Evolutionary conservation across 2,113 vertebrate species (phyloP).

Genomic region (Pygoscelis adeliae): DNA sequence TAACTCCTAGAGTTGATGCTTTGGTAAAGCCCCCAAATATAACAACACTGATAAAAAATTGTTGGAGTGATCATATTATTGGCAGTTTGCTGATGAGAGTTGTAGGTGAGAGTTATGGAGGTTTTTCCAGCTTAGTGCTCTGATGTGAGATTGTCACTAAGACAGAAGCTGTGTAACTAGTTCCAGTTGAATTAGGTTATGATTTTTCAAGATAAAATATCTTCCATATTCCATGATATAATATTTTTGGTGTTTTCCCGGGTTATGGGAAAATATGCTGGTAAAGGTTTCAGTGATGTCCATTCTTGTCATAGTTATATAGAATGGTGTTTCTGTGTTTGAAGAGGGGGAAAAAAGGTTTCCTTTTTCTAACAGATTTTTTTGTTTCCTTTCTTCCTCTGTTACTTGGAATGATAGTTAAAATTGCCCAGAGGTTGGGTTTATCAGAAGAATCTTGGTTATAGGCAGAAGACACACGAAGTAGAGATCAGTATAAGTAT

Average conservation of each 20-base stretch:
- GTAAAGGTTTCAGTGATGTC: not conserved
- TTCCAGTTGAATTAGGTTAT: not conserved
- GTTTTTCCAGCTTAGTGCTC: not conserved
- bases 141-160: not conserved
- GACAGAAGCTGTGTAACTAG: not conserved
- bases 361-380: not conserved
- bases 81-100: not conserved
- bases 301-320: accelerated
- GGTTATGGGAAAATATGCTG: not conserved
- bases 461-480: not conserved
- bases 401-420: not conserved
- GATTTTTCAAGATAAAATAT: not conserved
- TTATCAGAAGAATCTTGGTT: not conserved
- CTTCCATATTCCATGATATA: not conserved
- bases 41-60: not conserved
- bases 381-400: not conserved
- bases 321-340: not conserved
- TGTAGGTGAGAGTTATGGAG: not conserved
- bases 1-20: not conserved
- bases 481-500: not conserved
- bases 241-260: not conserved
- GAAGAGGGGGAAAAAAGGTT: not conserved
- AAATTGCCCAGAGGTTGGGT: not conserved
- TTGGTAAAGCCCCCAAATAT: not conserved
- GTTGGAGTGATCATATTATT: not conserved